A percentile compares a stretch with the other conserved stretches of the same genome.
Evolutionary conservation across 2,888 invertebrate species (phyloP).

Genomic region (Lapara coniferarum): DNA sequence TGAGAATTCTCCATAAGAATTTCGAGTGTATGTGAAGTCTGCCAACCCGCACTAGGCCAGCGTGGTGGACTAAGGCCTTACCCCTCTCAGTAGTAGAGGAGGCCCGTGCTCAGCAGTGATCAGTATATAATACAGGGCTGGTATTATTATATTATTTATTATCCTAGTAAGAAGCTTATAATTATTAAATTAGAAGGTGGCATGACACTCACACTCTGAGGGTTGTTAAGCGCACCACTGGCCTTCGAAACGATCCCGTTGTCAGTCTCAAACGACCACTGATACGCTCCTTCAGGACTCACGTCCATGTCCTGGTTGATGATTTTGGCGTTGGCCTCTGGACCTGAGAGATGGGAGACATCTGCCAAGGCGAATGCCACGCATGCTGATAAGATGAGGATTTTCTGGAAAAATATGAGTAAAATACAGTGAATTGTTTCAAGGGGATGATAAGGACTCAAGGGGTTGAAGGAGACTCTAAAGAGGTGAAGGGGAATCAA

Average conservation of each 20-base stretch:
- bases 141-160: too few species aligned
- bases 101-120: too few species aligned
- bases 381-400: constrained; percentile 46
- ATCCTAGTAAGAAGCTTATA: too few species aligned
- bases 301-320: constrained; percentile 62
- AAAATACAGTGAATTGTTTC: not conserved
- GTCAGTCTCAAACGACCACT: constrained; percentile 80
- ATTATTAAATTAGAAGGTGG: not conserved
- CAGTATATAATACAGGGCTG: too few species aligned
- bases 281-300: constrained; percentile 76
- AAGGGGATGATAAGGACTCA: too few species aligned
- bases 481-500: too few species aligned
- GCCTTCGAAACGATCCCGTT: constrained; percentile 84
- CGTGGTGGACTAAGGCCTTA: too few species aligned
- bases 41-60: too few species aligned
- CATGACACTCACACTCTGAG: constrained; percentile 54
- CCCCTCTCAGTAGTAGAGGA: too few species aligned
- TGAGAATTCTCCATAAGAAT: too few species aligned
- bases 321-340: constrained; percentile 51
- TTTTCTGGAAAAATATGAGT: constrained; percentile 46
- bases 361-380: constrained; percentile 58
- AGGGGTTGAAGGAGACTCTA: too few species aligned
- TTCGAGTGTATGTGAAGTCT: too few species aligned
- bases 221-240: constrained; percentile 76
- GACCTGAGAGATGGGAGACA: constrained; percentile 62